Base-by-base conservation (phyloP, 2,888 invertebrate genomes). In the Neuroscelio doddi region DNA sequence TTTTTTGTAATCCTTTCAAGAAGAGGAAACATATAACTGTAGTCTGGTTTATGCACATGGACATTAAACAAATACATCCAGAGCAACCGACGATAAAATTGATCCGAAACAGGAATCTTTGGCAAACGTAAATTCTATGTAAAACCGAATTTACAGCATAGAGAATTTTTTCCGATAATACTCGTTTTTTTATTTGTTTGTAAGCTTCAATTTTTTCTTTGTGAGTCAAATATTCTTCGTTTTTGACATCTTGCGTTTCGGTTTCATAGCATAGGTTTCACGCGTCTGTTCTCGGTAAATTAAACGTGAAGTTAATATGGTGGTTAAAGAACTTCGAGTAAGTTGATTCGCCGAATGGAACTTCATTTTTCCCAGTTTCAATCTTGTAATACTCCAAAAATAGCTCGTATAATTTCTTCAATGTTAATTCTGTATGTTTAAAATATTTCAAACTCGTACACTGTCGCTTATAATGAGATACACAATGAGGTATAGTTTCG, bases 61-160 rank as follows among this genome's bases (percentile, higher is more conserved):
- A 67, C 47, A 30, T 67, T 67, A 29, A 68, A 68, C 12, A 64
- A 27, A 32, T 59, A 32, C 2, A 61, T 9, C 53, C 64, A 68
- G 4, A 64, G n/a, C 14, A 68, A 51, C 44, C 59, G 17, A n/a
- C 42, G 4, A 17, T 14, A 68, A 39, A 68, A 68, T 32, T 64
- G 67, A 24, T 8, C 12, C 41, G 34, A 52, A 1, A 67, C 59
- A 3, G 55, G 67, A 10, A 63, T 15, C n/a, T 59, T 41, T 0
- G 64, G 64, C 8, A 61, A 15, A 0, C 56, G 49, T 0, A 61
- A 15, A 49, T 68, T 68, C 27, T 67, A 55, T 0, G 16, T 47
- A 29, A 58, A 67, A 32, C 58, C 58, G 26, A 62, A 62, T 38
- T 66, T 53, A 1, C 34, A 56, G 30, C 53, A 32, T 10, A 56